These are phyloP conservation scores for Aldrovandia affinis DNA, from an alignment of 2,797 vertebrate genomes.

Conservation along the genomic window DNA sequence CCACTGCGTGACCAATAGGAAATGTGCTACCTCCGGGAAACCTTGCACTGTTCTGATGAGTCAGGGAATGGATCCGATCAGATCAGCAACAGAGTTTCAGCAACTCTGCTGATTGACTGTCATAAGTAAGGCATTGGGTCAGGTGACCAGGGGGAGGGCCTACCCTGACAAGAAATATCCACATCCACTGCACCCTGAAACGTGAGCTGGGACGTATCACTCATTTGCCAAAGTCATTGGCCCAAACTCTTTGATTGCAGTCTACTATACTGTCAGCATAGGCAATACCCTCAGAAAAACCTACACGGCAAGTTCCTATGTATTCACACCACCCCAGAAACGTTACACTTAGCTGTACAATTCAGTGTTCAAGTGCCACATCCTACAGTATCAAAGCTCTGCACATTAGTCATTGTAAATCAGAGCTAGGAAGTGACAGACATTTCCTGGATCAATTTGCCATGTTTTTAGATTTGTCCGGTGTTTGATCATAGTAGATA, in stretches of 20 bases:
- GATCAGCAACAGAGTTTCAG: background rate
- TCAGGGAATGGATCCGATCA: background rate
- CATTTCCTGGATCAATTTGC: background rate
- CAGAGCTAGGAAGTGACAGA: background rate
- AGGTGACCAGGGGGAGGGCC: background rate
- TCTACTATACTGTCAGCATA: background rate
- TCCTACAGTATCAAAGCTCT: background rate
- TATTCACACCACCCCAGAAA: background rate
- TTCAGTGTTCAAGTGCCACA: no score
- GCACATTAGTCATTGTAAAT: background rate
- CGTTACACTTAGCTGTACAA: background rate
- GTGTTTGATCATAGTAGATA: background rate
- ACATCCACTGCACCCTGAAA: background rate
- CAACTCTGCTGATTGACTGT: slow-evolving; percentile 11
- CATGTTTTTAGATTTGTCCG: background rate
- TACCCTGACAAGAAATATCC: background rate
- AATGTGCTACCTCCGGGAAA: background rate
- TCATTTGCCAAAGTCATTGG: background rate
- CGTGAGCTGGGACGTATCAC: background rate
- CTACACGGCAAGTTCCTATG: background rate
- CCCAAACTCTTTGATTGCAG: background rate
- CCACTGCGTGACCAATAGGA: background rate
- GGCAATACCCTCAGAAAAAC: background rate
- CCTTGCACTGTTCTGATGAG: background rate
- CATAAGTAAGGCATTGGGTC: background rate